phyloP scores from a whole-genome alignment of 2,113 vertebrate genomes.

The Melanerpes formicivorus region DNA sequence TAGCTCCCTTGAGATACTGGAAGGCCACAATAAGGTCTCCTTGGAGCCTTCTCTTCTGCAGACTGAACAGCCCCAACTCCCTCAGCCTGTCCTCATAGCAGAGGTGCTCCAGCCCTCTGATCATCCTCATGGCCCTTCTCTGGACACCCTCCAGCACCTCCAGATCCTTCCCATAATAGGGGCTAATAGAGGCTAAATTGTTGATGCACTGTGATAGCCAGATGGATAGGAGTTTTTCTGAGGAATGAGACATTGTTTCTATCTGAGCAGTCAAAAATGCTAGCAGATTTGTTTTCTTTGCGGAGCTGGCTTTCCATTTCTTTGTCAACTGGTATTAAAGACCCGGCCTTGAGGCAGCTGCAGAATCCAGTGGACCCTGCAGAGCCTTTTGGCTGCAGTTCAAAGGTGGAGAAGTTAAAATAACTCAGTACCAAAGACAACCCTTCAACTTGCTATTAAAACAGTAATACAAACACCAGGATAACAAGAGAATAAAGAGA shows the following conservation, averaged over 20 bases:
- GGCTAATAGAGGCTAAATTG: background rate
- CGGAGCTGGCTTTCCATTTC: background rate
- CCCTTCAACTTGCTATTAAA: conserved; percentile 48
- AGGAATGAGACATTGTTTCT: background rate
- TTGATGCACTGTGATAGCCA: background rate
- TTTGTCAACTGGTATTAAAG: conserved; percentile 19
- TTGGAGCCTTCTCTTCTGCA: too few relatives aligned
- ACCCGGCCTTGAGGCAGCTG: background rate
- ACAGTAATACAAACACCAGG: background rate
- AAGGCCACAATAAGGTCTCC: too few relatives aligned
- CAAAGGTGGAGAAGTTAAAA: background rate
- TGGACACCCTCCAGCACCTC: too few relatives aligned
- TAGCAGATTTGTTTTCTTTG: background rate
- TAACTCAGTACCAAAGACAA: background rate
- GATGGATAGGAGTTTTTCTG: background rate
- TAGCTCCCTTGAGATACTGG: too few relatives aligned
- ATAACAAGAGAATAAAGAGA: conserved; percentile 33
- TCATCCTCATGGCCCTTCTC: too few relatives aligned
- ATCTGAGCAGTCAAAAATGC: background rate
- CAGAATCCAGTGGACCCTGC: conserved; percentile 14
- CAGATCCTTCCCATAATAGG: too few relatives aligned
- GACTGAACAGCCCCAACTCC: too few relatives aligned
- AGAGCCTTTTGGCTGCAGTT: conserved; percentile 14
- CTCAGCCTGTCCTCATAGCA: too few relatives aligned
- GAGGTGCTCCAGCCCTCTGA: too few relatives aligned